Evolutionary conservation across 2,888 invertebrate species (phyloP).

Genomic region (Clunio marinus): DNA sequence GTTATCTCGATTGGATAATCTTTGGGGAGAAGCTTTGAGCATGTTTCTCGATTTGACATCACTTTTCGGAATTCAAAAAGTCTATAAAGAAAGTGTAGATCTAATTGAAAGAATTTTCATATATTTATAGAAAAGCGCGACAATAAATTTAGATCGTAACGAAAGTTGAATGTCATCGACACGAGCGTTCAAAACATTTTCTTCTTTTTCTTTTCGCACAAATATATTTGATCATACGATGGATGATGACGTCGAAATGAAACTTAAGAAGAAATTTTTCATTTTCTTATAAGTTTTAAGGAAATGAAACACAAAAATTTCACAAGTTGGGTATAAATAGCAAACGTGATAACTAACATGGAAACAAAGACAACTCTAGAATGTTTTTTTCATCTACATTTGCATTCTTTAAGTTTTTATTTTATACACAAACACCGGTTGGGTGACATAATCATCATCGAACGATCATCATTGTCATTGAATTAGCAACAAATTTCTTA

Average conservation of each 20-base stretch:
- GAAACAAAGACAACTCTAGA: no score
- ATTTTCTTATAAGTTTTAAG: no score
- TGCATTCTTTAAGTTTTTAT: no score
- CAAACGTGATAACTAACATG: no score
- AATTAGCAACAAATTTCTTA: no score
- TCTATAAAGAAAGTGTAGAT: constrained; percentile 62
- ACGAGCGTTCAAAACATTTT: not conserved
- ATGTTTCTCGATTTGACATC: constrained; percentile 76
- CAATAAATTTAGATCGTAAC: not conserved
- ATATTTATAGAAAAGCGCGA: not conserved
- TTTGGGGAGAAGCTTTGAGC: constrained; percentile 72
- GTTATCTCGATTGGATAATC: constrained; percentile 84
- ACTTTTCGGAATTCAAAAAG: constrained; percentile 87
- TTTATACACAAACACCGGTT: not conserved
- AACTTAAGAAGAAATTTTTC: no score
- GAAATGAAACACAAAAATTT: no score
- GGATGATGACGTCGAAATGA: not conserved
- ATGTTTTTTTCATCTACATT: no score
- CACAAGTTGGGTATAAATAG: no score
- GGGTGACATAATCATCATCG: constrained; percentile 23
- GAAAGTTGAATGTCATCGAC: not conserved
- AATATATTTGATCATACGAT: not conserved
- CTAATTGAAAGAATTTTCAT: no score
- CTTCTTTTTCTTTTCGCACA: no score
- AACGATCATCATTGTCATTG: no score